Base-by-base conservation (phyloP, 35 echinoderm and acorn worm species). In the Holothuria glaberrima region DNA sequence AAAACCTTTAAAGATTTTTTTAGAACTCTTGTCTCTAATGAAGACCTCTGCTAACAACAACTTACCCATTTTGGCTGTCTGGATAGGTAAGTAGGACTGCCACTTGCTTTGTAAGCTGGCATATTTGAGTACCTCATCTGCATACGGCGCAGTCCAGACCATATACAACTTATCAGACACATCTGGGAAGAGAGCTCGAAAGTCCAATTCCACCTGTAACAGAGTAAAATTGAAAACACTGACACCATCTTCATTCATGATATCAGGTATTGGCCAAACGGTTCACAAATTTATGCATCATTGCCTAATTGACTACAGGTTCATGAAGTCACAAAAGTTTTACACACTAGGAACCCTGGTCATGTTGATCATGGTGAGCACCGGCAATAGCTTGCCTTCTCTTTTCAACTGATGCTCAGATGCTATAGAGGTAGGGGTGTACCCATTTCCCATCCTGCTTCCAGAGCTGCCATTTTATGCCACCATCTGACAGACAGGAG, bases 21-120 rank as follows among this genome's bases (percentile, higher is more conserved):
- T n/a, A n/a, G n/a, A n/a, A n/a, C n/a, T n/a, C n/a, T n/a, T n/a
- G n/a, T n/a, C n/a, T n/a, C n/a, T n/a, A n/a, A n/a, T n/a, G n/a
- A n/a, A n/a, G n/a, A n/a, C n/a, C n/a, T n/a, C n/a, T n/a, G n/a
- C n/a, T n/a, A n/a, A 59, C 12, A 59, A 59, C 12, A 59, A 68
- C 65, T 68, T 25, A 68, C 65, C 65, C 65, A 68, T 20, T 20
- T 68, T 24, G 24, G 3, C 14, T 68, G 65, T 24, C 12, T 14
- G 14, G 24, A 68, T n/a, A 30, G 5, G 21, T 29, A 75, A 18
- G 71, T 75, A 75, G 5, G 71, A 36, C 31, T 75, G 36, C 71
- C 71, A 75, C 31, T 75, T 75, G 5, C 30, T 17, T 46, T 75
- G 71, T 17, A 75, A n/a, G 31, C 71, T 75, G 71, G 71, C 71